Conservation (phyloP, 2,113 vertebrate species). For the Camelus bactrianus region DNA sequence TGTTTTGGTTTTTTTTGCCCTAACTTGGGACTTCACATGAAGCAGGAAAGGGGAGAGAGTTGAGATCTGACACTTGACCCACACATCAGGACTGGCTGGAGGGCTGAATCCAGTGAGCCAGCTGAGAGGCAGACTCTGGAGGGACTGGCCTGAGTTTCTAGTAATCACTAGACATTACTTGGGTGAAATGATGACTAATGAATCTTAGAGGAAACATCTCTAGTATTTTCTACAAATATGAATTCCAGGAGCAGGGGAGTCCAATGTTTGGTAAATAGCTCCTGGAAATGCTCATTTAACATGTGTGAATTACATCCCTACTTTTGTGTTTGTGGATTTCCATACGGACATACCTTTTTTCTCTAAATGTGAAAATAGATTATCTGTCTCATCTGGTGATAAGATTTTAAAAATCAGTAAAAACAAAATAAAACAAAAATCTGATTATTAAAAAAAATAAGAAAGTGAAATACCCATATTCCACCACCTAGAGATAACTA, state of each 20-base stretch:
- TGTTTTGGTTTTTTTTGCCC: background rate
- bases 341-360: background rate
- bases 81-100: rapidly evolving
- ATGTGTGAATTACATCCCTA: background rate
- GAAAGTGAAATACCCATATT: background rate
- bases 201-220: background rate
- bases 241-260: background rate
- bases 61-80: background rate
- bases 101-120: background rate
- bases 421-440: background rate
- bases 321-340: background rate
- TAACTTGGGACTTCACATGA: background rate
- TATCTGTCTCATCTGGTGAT: background rate
- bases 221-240: background rate
- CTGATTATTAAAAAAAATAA: background rate
- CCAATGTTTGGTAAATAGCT: rapidly evolving
- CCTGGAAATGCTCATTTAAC: background rate
- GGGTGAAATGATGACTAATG: background rate
- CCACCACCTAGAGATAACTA: background rate
- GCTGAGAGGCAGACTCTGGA: background rate
- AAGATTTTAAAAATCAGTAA: background rate
- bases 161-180: background rate
- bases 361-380: background rate
- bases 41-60: background rate
- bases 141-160: background rate